A percentile compares a stretch with the other conserved stretches of the same genome.
phyloP scores from a whole-genome alignment of 2,797 vertebrate species.

The Spea hammondii region DNA sequence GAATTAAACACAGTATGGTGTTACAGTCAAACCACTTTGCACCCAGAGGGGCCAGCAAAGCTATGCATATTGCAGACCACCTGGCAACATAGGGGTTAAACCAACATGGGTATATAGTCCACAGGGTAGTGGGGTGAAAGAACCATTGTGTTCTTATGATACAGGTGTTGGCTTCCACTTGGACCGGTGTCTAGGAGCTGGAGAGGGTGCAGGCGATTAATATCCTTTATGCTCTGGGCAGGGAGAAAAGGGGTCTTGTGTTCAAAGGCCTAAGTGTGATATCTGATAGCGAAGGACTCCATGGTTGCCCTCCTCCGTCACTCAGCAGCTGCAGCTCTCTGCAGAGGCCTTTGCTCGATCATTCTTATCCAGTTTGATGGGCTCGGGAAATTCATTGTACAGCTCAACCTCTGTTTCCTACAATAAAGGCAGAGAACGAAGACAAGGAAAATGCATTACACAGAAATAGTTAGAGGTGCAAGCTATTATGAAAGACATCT shows the following conservation, averaged over 20 bases:
- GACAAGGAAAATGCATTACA: background rate
- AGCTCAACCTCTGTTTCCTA: slow-evolving; percentile 98
- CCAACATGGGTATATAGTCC: slow-evolving; percentile 29
- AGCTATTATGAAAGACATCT: no score
- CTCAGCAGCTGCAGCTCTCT: slow-evolving; percentile 96
- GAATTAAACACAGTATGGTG: slow-evolving; percentile 45
- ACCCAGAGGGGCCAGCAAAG: slow-evolving; percentile 23
- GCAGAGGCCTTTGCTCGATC: slow-evolving; percentile 88
- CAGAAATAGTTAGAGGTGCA: no score
- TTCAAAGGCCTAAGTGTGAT: slow-evolving; percentile 78
- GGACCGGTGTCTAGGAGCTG: slow-evolving; percentile 68
- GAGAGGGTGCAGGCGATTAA: slow-evolving; percentile 60
- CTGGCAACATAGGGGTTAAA: slow-evolving; percentile 31
- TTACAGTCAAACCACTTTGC: slow-evolving; percentile 30
- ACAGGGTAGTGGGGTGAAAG: slow-evolving; percentile 4
- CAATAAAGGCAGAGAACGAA: slow-evolving; percentile 25
- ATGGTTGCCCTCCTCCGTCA: slow-evolving; percentile 67
- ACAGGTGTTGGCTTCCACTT: slow-evolving; percentile 29
- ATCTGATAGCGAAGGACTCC: slow-evolving; percentile 70
- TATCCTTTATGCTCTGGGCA: slow-evolving; percentile 62
- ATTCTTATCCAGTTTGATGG: slow-evolving; percentile 96
- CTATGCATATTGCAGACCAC: slow-evolving; percentile 20
- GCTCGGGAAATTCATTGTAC: slow-evolving; percentile 98
- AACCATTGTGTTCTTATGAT: slow-evolving; percentile 36
- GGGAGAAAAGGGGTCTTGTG: slow-evolving; percentile 62